phyloP scores from a whole-genome alignment of 2,888 invertebrate genomes.

The Notodromas monacha region DNA sequence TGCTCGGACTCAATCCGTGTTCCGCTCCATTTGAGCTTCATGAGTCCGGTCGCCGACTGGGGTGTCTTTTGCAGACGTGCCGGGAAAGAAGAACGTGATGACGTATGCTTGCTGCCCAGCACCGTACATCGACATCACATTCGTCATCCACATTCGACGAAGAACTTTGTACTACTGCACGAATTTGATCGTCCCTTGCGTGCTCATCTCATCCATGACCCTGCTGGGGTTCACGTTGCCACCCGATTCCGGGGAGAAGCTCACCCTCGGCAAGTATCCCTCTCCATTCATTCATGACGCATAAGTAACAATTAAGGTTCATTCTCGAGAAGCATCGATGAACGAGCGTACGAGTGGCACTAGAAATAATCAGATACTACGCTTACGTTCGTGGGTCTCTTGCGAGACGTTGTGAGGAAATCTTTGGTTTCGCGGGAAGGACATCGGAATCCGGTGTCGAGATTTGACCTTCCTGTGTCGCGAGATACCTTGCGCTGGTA shows the following conservation, averaged over 20 bases:
- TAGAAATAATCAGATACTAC: no score
- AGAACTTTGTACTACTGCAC: slow-evolving; percentile 94
- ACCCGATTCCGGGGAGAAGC: slow-evolving; percentile 84
- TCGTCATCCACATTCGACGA: slow-evolving; percentile 77
- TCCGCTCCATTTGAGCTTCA: neutral
- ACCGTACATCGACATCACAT: slow-evolving; percentile 71
- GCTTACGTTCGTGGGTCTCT: no score
- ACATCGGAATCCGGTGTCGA: no score
- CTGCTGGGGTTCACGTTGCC: slow-evolving; percentile 89
- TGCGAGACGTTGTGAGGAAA: no score
- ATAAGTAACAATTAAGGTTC: no score
- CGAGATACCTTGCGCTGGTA: no score
- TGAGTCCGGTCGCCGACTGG: no score
- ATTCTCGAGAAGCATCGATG: no score
- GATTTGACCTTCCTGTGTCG: no score
- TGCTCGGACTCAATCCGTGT: neutral
- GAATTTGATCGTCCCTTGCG: slow-evolving; percentile 95
- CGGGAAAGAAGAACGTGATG: slow-evolving; percentile 60
- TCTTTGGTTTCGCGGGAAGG: no score
- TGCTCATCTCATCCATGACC: slow-evolving; percentile 92
- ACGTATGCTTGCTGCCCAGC: slow-evolving; percentile 62
- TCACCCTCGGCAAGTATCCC: slow-evolving; percentile 49
- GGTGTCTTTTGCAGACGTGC: slow-evolving; percentile 45
- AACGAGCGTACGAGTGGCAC: no score
- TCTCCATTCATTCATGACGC: neutral